phyloP scores from a whole-genome alignment of 1,140 invertebrate genomes.

The Drosophila bocqueti region DNA sequence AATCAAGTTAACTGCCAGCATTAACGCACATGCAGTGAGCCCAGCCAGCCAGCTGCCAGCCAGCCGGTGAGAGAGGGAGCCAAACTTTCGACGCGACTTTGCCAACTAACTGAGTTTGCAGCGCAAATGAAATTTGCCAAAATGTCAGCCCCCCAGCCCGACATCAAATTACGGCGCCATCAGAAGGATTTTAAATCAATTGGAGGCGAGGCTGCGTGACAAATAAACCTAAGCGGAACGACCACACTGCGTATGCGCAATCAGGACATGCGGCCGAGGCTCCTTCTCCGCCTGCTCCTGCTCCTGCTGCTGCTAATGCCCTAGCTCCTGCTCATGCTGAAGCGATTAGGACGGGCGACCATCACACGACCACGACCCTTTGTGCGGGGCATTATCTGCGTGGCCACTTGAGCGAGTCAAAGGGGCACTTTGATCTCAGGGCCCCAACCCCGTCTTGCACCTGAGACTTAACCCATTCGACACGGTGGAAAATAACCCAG shows the following conservation, averaged over 20 bases:
- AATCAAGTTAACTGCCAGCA: constrained; percentile 82
- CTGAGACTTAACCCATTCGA: constrained; percentile 8
- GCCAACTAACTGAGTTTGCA: constrained; percentile 48
- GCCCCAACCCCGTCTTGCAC: constrained; percentile 4
- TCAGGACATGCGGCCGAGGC: constrained; percentile 11
- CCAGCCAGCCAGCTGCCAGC: not conserved
- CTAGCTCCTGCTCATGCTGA: constrained; percentile 10
- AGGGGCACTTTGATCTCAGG: constrained; percentile 69
- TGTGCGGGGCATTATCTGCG: constrained; percentile 61
- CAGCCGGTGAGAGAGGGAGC: not conserved
- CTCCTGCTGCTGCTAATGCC: constrained; percentile 1
- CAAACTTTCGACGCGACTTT: constrained; percentile 54
- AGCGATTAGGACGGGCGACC: constrained; percentile 22
- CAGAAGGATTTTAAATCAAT: constrained; percentile 50
- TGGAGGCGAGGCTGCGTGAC: constrained; percentile 22
- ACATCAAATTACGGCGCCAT: constrained; percentile 42
- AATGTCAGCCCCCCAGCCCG: constrained; percentile 14
- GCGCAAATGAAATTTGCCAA: constrained; percentile 45
- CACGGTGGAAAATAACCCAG: constrained; percentile 2
- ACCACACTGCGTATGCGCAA: constrained; percentile 55
- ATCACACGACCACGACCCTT: constrained; percentile 42
- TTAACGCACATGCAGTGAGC: constrained; percentile 64
- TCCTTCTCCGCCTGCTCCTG: constrained; percentile 6
- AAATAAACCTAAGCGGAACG: constrained; percentile 38
- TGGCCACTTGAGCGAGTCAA: constrained; percentile 71